Base-by-base conservation (phyloP, 2,888 invertebrate genomes). In the Heliconius charithonia region DNA sequence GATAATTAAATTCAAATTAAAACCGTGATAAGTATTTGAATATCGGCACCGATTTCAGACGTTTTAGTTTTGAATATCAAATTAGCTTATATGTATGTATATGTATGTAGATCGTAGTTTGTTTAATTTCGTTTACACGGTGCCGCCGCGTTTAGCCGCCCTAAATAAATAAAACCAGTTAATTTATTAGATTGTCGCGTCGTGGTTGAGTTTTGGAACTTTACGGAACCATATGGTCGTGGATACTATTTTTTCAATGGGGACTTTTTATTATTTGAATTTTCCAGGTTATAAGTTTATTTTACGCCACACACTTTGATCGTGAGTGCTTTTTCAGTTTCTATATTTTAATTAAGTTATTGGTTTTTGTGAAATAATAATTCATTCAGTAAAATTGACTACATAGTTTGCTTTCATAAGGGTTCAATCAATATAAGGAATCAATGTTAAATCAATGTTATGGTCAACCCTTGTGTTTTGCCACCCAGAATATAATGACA, bases 121-220 rank as follows among this genome's bases (percentile, higher is more conserved):
- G 71, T 69, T 75, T 65, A 67, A 74, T 77, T 65, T 75, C 80
- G 56, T 80, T 77, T 76, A 77, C 76, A 77, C 65, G 63, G 76
- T 69, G 74, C 77, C 70, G 74, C 63, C 74, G 63, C 63, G 70
- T 71, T 66, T 66, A 76, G 25, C 70, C 62, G 77, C 71, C n/a
- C 45, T 77, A 51, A 77, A 63, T 71, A 72, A 71, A 77, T 65
- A 71, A 65, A 72, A 72, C 25, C 32, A 29, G 71, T 65, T 77
- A 27, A 63, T 59, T 37, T 59, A 56, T 32, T 32, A n/a, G n/a
- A 29, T 22, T 29, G 7, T 29, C 27, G 19, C 13, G 45, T 16
- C 1, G 16, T 16, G 67, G 67, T n/a, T 13, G 9, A 67, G n/a
- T 41, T 37, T 2, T 6, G 37, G 37, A 37, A 22, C 3, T 13